Evolutionary conservation across 2,113 vertebrate genomes (phyloP).

Genomic region (Garra rufa): DNA sequence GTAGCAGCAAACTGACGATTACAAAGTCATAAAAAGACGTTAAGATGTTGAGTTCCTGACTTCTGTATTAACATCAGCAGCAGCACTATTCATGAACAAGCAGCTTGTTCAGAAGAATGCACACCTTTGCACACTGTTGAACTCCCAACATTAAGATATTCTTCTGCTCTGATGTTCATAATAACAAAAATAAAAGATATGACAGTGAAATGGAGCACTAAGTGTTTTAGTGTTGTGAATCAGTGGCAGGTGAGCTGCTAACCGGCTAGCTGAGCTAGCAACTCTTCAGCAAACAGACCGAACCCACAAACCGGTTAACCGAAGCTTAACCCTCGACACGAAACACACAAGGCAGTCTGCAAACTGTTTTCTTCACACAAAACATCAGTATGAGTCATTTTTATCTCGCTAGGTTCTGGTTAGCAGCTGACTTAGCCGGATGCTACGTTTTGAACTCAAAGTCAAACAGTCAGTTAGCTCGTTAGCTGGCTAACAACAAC

Average conservation of each 20-base stretch:
- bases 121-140: not conserved
- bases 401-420: not conserved
- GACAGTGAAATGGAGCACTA: not conserved
- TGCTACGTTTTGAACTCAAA: conserved; percentile 31
- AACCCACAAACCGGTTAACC: not conserved
- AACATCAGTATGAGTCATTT: not conserved
- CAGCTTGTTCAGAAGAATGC: not conserved
- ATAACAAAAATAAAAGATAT: not conserved
- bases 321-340: not conserved
- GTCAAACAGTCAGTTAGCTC: conserved; percentile 31
- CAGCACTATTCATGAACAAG: not conserved
- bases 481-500: conserved; percentile 38
- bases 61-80: not conserved
- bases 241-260: conserved; percentile 40
- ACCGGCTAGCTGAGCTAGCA: conserved; percentile 31
- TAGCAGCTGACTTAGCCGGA: conserved; percentile 32
- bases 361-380: not conserved
- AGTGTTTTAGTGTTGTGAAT: not conserved
- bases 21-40: not conserved
- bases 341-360: not conserved
- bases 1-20: not conserved
- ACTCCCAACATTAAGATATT: not conserved
- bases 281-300: not conserved
- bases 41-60: not conserved
- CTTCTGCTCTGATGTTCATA: not conserved